Evolutionary conservation across 2,113 vertebrate genomes (phyloP).

Genomic region (Jacana jacana): DNA sequence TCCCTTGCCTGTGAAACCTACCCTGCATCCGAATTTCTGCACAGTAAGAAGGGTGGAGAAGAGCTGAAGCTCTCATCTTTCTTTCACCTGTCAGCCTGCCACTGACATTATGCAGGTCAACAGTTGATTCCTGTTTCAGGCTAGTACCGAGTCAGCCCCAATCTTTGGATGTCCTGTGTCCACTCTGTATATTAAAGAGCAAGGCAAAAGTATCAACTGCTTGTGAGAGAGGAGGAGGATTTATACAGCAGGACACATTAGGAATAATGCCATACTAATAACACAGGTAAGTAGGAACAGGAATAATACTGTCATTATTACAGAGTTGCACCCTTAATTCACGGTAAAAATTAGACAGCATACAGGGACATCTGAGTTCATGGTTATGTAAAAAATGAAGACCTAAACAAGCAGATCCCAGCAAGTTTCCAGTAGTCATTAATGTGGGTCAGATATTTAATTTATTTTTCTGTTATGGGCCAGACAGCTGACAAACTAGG

Average conservation of each 20-base stretch:
- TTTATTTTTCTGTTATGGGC: neutral
- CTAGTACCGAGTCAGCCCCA: neutral
- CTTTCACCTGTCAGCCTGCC: neutral
- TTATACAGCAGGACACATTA: neutral
- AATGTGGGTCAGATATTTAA: neutral
- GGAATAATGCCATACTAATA: neutral
- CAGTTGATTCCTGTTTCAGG: neutral
- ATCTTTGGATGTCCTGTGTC: neutral
- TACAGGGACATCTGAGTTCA: neutral
- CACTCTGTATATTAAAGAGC: neutral
- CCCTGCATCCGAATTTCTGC: accelerated
- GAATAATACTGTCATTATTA: neutral
- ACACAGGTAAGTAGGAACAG: neutral
- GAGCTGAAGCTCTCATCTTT: neutral
- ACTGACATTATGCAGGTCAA: neutral
- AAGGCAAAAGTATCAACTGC: neutral
- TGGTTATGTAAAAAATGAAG: neutral
- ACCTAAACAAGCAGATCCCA: neutral
- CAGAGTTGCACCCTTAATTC: neutral
- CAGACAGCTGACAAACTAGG: neutral
- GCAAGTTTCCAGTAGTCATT: neutral
- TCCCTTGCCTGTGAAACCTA: neutral
- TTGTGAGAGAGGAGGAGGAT: neutral
- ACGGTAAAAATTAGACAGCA: neutral
- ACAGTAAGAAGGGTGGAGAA: neutral